Evolutionary conservation across 2,113 vertebrate species (phyloP).

Genomic region (Lamprotornis superbus): DNA sequence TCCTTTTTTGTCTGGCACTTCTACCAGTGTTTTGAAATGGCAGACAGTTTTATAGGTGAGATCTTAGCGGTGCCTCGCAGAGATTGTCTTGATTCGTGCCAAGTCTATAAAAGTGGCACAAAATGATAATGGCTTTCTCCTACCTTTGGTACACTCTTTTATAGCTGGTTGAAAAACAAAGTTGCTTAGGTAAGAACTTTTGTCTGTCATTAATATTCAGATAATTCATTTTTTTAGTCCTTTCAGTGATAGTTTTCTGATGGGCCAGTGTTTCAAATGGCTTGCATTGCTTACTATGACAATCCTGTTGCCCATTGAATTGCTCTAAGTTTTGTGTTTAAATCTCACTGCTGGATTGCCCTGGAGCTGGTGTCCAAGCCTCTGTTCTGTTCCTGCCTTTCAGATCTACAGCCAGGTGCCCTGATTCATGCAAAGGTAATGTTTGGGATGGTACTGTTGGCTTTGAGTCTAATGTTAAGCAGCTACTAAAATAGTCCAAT

Average conservation of each 20-base stretch:
- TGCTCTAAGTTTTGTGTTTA: not conserved
- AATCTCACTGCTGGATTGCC: not conserved
- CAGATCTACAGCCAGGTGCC: not conserved
- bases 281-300: not conserved
- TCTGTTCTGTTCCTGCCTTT: not conserved
- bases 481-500: not conserved
- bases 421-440: not conserved
- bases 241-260: not conserved
- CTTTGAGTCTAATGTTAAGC: not conserved
- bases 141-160: not conserved
- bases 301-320: not conserved
- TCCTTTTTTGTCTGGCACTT: not conserved
- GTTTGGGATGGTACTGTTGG: not conserved
- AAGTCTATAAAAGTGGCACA: not conserved
- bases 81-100: not conserved
- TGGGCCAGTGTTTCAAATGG: not conserved
- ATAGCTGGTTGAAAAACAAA: not conserved
- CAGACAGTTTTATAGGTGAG: conserved; percentile 15
- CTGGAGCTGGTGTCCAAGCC: not conserved
- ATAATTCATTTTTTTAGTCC: not conserved
- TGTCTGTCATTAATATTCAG: not conserved
- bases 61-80: not conserved
- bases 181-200: not conserved
- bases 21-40: not conserved
- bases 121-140: conserved; percentile 19